phyloP scores from a whole-genome alignment of 2,113 vertebrate species.

The Glareola pratincola region DNA sequence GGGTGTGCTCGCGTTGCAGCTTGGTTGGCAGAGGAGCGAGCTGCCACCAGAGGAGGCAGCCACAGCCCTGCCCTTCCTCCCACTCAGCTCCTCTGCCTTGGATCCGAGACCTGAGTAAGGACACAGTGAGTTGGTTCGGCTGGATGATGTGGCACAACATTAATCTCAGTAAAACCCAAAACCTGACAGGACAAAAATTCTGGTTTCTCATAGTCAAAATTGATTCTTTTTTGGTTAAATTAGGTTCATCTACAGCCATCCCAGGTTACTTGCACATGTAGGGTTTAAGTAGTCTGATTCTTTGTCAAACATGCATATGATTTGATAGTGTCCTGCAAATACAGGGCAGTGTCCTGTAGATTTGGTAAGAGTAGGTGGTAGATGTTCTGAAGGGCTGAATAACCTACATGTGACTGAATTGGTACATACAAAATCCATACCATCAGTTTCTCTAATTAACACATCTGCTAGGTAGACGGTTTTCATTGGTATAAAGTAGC shows the following conservation, averaged over 20 bases:
- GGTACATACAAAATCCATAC: neutral
- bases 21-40: neutral
- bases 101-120: accelerated
- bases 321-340: neutral
- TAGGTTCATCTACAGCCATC: neutral
- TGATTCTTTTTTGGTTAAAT: neutral
- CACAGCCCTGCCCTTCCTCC: neutral
- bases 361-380: neutral
- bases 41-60: neutral
- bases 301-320: accelerated
- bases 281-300: neutral
- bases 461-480: neutral
- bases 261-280: neutral
- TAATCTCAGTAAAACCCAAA: neutral
- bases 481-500: neutral
- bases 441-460: neutral
- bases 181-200: neutral
- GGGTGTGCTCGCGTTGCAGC: neutral
- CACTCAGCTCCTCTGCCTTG: accelerated
- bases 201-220: neutral
- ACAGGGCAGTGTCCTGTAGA: neutral
- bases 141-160: neutral
- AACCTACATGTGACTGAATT: neutral
- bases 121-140: neutral
- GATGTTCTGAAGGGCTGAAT: neutral